These are phyloP conservation scores for Cremastobaeus sp. DNA, from an alignment of 2,888 invertebrate species.

Conservation along the genomic window DNA sequence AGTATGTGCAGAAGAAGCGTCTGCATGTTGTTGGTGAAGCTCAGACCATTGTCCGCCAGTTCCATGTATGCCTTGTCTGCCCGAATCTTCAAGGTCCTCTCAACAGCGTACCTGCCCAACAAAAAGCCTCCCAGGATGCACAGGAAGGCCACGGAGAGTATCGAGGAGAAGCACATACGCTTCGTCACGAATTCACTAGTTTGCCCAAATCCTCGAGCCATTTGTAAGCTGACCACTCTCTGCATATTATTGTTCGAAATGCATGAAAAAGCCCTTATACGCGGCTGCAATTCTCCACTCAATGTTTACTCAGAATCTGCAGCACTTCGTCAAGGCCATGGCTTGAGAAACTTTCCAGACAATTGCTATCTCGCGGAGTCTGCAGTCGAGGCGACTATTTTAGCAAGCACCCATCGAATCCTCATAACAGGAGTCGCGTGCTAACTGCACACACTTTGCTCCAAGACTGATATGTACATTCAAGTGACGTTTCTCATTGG, in stretches of 20 bases:
- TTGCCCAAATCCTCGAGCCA: slow-evolving; percentile 74
- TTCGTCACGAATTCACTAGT: slow-evolving; percentile 78
- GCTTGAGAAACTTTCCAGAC: too few species aligned
- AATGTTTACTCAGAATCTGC: background rate
- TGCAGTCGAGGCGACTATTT: too few species aligned
- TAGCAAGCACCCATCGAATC: background rate
- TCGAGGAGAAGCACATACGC: slow-evolving; percentile 78
- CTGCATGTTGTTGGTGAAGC: slow-evolving; percentile 66
- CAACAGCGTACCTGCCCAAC: slow-evolving; percentile 78
- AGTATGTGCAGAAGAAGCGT: slow-evolving; percentile 62
- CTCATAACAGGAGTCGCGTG: slow-evolving; percentile 2
- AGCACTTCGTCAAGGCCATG: too few species aligned
- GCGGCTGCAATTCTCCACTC: too few species aligned
- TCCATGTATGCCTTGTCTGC: slow-evolving; percentile 69
- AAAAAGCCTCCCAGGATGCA: slow-evolving; percentile 79
- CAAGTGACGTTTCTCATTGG: slow-evolving; percentile 29
- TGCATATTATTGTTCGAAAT: slow-evolving; percentile 73
- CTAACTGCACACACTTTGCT: slow-evolving; percentile 7
- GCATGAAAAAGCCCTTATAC: too few species aligned
- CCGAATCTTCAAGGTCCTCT: slow-evolving; percentile 72
- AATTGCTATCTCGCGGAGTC: too few species aligned
- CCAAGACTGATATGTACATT: slow-evolving; percentile 36
- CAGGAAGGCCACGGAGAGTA: slow-evolving; percentile 79
- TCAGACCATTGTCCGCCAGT: slow-evolving; percentile 71
- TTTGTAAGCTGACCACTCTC: slow-evolving; percentile 78